A percentile compares a stretch with the other conserved stretches of the same genome.
Conservation (phyloP, 1,140 invertebrate species). For the Ooceraea biroi region DNA sequence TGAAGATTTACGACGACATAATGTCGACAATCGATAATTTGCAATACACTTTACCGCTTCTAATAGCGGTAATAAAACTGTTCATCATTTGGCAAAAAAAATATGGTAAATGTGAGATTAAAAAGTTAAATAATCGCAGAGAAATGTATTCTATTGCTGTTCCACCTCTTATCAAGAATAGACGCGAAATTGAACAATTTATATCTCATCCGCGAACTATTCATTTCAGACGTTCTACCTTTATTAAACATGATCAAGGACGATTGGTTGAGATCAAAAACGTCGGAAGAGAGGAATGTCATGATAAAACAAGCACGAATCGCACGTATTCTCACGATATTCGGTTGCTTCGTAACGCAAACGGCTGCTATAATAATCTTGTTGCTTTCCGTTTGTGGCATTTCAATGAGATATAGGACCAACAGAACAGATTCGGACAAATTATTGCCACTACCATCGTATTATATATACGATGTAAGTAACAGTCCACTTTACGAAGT, state of each 20-base stretch:
- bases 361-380: not conserved
- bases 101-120: not conserved
- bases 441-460: constrained; percentile 13
- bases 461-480: constrained; percentile 18
- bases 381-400: not conserved
- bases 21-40: constrained; percentile 19
- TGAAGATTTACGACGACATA: not conserved
- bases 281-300: not conserved
- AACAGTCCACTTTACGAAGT: constrained; percentile 45
- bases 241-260: constrained; percentile 44
- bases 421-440: constrained; percentile 1
- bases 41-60: constrained; percentile 1
- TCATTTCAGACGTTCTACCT: not conserved
- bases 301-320: constrained; percentile 26
- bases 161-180: not conserved
- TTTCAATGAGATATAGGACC: not conserved
- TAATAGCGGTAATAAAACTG: constrained; percentile 2
- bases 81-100: not conserved
- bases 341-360: not conserved
- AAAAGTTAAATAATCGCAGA: constrained; percentile 31
- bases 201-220: not conserved
- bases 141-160: not conserved
- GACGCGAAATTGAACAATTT: not conserved
- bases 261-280: constrained; percentile 52
- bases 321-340: not conserved